Base-by-base conservation (phyloP, 2,888 invertebrate genomes). In the Athalia cordata region DNA sequence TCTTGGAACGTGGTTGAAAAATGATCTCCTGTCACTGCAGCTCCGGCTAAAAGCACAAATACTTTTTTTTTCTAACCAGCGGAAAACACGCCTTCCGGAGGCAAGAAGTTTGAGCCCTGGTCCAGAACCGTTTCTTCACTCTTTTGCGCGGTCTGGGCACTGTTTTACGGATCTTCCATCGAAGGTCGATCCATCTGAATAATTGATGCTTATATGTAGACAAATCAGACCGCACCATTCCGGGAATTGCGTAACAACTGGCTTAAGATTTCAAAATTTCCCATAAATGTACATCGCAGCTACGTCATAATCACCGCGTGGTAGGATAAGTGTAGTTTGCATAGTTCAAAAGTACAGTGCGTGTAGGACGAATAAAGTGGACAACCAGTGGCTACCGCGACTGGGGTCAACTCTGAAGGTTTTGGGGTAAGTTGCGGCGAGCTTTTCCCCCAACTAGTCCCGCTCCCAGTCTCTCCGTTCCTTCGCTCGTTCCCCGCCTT, bases 1-100 rank as follows among this genome's bases (percentile, higher is more conserved):
- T 67, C 49, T 61, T 15, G 7, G 81, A 82, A 83, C 85, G 82
- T 84, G 85, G 86, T 88, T 89, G 89, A 89, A 88, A 89, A 89
- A 89, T 89, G 89, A 88, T 89, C 84, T 84, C 80, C 83, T 84
- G 84, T 84, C 85, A 83, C 83, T 84, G 84, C 29, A 29, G 82
- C 85, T 81, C 29, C 83, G 83, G 81, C 87, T 87, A 85, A 87
- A 86, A 86, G 87, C 85, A 84, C 83, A 83, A 84, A 86, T 86
- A 82, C 81, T 80, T 80, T 82, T 80, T 82, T 86, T 86, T 86
- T 86, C 85, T 84, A 80, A 79, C 77, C 82, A 78, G 77, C 81
- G 84, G 82, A 83, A 86, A 85, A 84, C 83, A 85, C 83, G 84
- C 82, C 83, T 84, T 82, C 80, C 55, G 15, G n/a, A 29, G 13